phyloP scores from a whole-genome alignment of 2,113 vertebrate species.

The Tetraodon nigroviridis region DNA sequence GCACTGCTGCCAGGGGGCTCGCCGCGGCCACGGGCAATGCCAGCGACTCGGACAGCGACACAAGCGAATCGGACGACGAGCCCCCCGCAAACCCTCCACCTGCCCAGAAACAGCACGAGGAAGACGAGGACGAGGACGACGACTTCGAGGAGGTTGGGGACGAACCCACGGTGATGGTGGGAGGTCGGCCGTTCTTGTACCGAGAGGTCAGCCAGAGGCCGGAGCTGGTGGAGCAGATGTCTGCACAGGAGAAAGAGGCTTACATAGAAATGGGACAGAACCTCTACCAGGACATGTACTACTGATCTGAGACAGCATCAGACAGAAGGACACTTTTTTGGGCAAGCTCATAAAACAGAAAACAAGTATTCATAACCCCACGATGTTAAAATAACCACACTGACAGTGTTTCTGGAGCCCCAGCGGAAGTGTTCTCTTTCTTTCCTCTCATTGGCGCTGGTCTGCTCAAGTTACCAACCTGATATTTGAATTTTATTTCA shows the following conservation, averaged over 20 bases:
- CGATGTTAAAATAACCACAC: not conserved
- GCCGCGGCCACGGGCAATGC: slow-evolving; percentile 62
- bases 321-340: not conserved
- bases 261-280: slow-evolving; percentile 95
- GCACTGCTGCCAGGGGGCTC: slow-evolving; percentile 50
- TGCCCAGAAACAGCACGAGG: not conserved
- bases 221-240: slow-evolving; percentile 94
- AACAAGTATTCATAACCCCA: not conserved
- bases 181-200: slow-evolving; percentile 82
- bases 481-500: slow-evolving; percentile 1
- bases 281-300: slow-evolving; percentile 95
- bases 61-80: slow-evolving; percentile 94
- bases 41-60: slow-evolving; percentile 97
- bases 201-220: slow-evolving; percentile 91
- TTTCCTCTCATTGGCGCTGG: slow-evolving; percentile 25
- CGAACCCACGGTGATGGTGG: slow-evolving; percentile 85
- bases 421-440: not conserved
- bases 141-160: slow-evolving; percentile 92
- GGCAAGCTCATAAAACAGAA: not conserved
- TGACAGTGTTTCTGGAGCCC: slow-evolving; percentile 33
- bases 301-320: slow-evolving; percentile 64
- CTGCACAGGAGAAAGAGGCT: slow-evolving; percentile 89
- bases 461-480: slow-evolving; percentile 20
- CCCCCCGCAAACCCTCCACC: slow-evolving; percentile 42
- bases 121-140: slow-evolving; percentile 81